These are phyloP conservation scores for Xiphophorus hellerii DNA, from an alignment of 2,113 vertebrate species.

Conservation along the genomic window DNA sequence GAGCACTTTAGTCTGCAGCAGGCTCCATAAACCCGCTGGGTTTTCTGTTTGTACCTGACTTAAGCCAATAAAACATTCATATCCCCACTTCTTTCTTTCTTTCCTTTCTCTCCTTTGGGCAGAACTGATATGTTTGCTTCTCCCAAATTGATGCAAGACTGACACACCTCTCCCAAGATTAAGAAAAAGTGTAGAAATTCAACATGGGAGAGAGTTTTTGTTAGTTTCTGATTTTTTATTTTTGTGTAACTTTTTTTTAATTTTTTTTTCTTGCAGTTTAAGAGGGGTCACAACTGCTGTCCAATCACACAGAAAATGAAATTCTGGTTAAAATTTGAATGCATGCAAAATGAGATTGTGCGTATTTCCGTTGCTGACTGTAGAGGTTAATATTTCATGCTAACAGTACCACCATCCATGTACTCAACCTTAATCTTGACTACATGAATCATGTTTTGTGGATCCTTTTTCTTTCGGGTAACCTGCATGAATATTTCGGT, in stretches of 20 bases:
- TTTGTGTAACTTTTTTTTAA: too few species aligned
- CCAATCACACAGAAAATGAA: too few species aligned
- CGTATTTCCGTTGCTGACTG: too few species aligned
- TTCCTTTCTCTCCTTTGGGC: background rate
- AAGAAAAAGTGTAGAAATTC: too few species aligned
- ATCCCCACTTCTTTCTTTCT: background rate
- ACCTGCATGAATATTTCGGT: slow-evolving; percentile 14
- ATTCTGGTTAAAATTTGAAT: too few species aligned
- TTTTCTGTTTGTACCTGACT: slow-evolving; percentile 43
- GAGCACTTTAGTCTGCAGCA: slow-evolving; percentile 18
- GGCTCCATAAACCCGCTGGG: background rate
- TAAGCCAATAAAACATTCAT: slow-evolving; percentile 49
- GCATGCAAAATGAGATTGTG: too few species aligned
- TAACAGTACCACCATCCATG: background rate
- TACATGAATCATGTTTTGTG: slow-evolving; percentile 32
- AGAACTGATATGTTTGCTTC: background rate
- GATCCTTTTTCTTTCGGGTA: slow-evolving; percentile 12
- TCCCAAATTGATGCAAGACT: background rate
- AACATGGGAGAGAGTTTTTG: too few species aligned
- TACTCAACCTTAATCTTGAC: background rate
- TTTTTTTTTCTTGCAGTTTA: too few species aligned
- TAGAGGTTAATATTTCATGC: background rate
- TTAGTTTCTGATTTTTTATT: too few species aligned
- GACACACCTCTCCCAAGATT: background rate
- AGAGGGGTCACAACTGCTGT: too few species aligned